A percentile compares a stretch with the other conserved stretches of the same genome.
Evolutionary conservation across 2,888 invertebrate genomes (phyloP).

Genomic region (Sthenelais limicola): DNA sequence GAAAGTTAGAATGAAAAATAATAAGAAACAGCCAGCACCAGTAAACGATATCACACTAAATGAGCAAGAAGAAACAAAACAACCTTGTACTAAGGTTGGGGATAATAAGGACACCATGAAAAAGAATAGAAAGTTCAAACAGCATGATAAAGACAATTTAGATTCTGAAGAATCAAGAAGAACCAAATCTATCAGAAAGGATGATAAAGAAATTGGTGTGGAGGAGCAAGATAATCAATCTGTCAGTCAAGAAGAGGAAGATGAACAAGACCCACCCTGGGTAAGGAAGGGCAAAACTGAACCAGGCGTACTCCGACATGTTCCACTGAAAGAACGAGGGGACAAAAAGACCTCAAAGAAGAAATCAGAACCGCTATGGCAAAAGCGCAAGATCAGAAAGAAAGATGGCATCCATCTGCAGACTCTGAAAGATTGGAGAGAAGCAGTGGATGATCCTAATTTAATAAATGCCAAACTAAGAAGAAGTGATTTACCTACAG

Average conservation of each 20-base stretch:
- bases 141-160: neutral
- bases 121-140: neutral
- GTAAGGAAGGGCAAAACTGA: slow-evolving; percentile 3
- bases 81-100: too few species aligned
- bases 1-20: neutral
- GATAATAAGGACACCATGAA: neutral
- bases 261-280: slow-evolving; percentile 1
- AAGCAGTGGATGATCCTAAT: too few species aligned
- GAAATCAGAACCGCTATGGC: neutral
- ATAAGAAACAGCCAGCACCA: too few species aligned
- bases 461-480: too few species aligned
- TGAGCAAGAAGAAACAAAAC: too few species aligned
- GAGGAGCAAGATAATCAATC: neutral
- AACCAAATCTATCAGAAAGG: neutral
- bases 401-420: slow-evolving; percentile 22
- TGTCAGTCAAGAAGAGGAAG: too few species aligned
- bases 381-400: slow-evolving; percentile 11
- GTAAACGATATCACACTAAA: too few species aligned
- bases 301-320: slow-evolving; percentile 7
- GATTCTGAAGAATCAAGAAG: neutral
- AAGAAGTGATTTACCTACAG: neutral
- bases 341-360: slow-evolving; percentile 1
- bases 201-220: neutral
- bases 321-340: slow-evolving; percentile 5
- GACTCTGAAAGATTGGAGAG: slow-evolving; percentile 29